phyloP scores from a whole-genome alignment of 2,113 vertebrate species.

The Prionailurus viverrinus region DNA sequence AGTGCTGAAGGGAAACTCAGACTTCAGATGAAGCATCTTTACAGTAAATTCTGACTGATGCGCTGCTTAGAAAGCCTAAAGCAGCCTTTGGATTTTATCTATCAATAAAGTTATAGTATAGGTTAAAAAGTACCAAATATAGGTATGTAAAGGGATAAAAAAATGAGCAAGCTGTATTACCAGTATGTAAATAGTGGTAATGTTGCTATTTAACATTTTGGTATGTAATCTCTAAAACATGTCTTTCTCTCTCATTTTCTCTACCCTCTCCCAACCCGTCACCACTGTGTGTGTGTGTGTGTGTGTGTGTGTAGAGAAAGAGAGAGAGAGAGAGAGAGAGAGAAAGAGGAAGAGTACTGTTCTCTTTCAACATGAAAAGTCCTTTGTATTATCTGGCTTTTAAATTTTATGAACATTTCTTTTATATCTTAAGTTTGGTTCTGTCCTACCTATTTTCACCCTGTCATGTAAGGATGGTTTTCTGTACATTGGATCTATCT shows the following conservation, averaged over 20 bases:
- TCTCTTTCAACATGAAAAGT: background rate
- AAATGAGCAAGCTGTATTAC: background rate
- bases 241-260: background rate
- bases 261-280: accelerated
- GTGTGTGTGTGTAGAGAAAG: background rate
- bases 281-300: background rate
- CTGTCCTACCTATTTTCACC: background rate
- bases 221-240: background rate
- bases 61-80: background rate
- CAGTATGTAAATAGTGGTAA: background rate
- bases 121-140: background rate
- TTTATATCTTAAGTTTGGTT: background rate
- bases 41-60: background rate
- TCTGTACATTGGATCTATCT: background rate
- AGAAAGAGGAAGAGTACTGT: background rate
- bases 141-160: background rate
- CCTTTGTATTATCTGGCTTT: background rate
- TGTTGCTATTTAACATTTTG: background rate
- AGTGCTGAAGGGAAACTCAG: background rate
- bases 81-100: background rate
- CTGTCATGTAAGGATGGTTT: background rate
- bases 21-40: background rate
- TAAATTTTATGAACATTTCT: background rate
- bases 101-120: background rate
- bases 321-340: background rate